Percentiles rank a stretch among this genome's conserved stretches.
These are phyloP conservation scores for Ramazzottius varieornatus DNA, from an alignment of 2,888 invertebrate genomes.

Conservation along the genomic window DNA sequence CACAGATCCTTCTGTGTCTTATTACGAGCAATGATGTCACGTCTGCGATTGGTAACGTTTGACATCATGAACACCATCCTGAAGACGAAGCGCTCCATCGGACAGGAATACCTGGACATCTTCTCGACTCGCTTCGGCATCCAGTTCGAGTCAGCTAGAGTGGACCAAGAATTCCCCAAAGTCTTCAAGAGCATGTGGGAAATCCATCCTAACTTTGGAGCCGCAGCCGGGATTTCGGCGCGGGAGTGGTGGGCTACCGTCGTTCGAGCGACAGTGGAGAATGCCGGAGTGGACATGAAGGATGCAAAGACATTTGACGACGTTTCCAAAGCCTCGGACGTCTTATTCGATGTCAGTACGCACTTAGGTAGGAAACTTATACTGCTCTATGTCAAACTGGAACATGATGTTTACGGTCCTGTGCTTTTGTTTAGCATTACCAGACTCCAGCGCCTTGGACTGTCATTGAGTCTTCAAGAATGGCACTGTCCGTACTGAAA, in stretches of 20 bases:
- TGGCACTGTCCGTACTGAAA: conserved; percentile 11
- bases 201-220: conserved; percentile 17
- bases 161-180: conserved; percentile 9
- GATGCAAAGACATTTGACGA: neutral
- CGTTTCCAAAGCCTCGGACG: neutral
- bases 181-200: conserved; percentile 12
- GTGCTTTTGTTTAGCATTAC: neutral
- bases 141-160: conserved; percentile 12
- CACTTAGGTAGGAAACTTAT: neutral
- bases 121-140: conserved; percentile 9
- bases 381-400: neutral
- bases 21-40: neutral
- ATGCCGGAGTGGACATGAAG: neutral
- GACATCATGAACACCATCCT: conserved; percentile 20
- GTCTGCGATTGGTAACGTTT: conserved; percentile 14
- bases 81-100: conserved; percentile 14
- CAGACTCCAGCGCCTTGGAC: neutral
- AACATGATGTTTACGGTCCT: too few species aligned
- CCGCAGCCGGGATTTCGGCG: conserved; percentile 12
- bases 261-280: conserved; percentile 9
- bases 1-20: too few species aligned
- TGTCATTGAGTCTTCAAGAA: conserved; percentile 11
- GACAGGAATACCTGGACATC: conserved; percentile 10
- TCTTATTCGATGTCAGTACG: neutral
- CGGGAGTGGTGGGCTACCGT: conserved; percentile 17